Base-by-base conservation (phyloP, 2,113 vertebrate genomes). In the Argyrosomus japonicus region DNA sequence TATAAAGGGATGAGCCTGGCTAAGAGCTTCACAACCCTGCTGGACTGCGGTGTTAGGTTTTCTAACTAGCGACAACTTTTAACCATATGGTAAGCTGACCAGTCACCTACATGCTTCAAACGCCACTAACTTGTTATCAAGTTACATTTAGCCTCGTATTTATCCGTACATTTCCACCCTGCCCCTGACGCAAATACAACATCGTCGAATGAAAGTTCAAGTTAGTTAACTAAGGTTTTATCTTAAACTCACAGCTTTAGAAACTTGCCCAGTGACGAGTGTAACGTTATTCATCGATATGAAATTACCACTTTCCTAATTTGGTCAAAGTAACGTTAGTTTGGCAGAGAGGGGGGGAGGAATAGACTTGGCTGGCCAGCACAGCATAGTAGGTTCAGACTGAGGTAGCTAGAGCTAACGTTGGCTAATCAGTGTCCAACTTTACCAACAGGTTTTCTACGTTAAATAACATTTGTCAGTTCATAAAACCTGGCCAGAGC, bases 391-490 rank as follows among this genome's bases (percentile, higher is more conserved):
- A 29, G 43, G 21, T 43, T 67, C 63, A 25, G 21, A 81, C 65
- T 19, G n/a, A 61, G n/a, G 48, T 5, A 56, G 53, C 54, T 68
- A 32, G 14, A 69, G 90, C 91, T 92, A 94, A 84, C 68, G 45
- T 0, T 12, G 27, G 86, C 80, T 88, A 85, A 68, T 72, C 74
- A 29, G 19, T 3, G 76, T 64, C 50, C 15, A 86, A 89, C 73
- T 93, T 88, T 83, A 27, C 77, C 25, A 77, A 81, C 47, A 56
- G 40, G 9, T 82, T 83, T 90, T 77, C 7, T 47, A 13, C 0
- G 4, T 60, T 25, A 86, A 87, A 68, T 62, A 67, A 43, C 6
- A 6, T 0, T 54, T 94, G 93, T 89, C 93, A 94, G 61, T 60
- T 81, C 57, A 1, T 81, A 57, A 75, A 89, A 90, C 18, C 7